Percentiles rank a stretch among this genome's conserved stretches.
Conservation (phyloP, 1,140 invertebrate genomes). For the Pseudomyrmex gracilis region DNA sequence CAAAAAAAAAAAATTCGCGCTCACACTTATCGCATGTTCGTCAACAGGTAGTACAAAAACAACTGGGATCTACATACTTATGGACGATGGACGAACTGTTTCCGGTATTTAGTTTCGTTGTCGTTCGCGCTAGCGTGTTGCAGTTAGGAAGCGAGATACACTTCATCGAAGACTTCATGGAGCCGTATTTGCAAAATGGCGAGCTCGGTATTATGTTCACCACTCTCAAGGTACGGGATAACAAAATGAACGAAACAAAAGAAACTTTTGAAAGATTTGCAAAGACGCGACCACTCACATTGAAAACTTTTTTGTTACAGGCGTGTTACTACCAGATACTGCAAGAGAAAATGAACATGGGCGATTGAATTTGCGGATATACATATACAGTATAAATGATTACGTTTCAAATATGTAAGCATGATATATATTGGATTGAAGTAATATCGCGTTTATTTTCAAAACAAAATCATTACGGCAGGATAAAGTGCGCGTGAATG, state of each 20-base stretch:
- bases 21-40: constrained; percentile 46
- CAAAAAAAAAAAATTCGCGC: constrained; percentile 9
- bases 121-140: constrained; percentile 91
- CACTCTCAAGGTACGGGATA: constrained; percentile 90
- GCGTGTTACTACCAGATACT: constrained; percentile 91
- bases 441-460: no score
- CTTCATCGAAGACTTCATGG: constrained; percentile 94
- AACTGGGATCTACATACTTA: constrained; percentile 87
- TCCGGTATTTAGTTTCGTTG: constrained; percentile 94
- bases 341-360: constrained; percentile 89
- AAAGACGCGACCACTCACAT: neutral
- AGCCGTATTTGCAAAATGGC: constrained; percentile 90
- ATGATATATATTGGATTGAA: no score
- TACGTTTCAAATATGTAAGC: no score
- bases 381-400: constrained; percentile 31
- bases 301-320: constrained; percentile 82
- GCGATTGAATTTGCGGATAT: constrained; percentile 74
- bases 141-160: constrained; percentile 94
- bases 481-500: no score
- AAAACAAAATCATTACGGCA: no score
- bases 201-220: constrained; percentile 95
- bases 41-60: constrained; percentile 85
- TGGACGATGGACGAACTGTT: constrained; percentile 95
- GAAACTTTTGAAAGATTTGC: neutral
- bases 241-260: constrained; percentile 8